Percentiles rank a stretch among this genome's conserved stretches.
These are phyloP conservation scores for Tychaedon coryphoeus DNA, from an alignment of 2,113 vertebrate species.

Conservation along the genomic window DNA sequence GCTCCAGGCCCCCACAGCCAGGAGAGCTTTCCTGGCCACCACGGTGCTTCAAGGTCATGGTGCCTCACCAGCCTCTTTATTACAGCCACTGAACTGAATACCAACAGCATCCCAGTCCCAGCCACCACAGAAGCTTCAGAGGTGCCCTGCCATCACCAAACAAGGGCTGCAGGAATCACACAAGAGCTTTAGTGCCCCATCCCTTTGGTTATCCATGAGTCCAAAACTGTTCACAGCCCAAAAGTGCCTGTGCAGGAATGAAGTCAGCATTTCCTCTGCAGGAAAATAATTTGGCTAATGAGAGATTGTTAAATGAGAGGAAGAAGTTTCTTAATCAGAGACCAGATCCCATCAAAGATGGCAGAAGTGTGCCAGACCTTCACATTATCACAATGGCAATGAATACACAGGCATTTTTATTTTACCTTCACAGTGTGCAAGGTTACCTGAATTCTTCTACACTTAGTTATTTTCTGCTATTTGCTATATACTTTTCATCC, in stretches of 20 bases:
- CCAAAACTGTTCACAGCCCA: neutral
- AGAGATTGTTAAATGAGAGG: neutral
- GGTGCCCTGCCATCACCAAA: neutral
- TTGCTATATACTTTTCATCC: neutral
- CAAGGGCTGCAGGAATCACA: neutral
- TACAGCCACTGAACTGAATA: neutral
- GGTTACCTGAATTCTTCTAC: neutral
- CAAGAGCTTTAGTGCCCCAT: neutral
- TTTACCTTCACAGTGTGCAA: neutral
- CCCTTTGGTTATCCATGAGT: neutral
- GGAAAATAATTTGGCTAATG: neutral
- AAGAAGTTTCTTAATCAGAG: neutral
- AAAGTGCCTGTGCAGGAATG: neutral
- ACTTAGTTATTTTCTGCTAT: neutral
- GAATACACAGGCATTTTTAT: neutral
- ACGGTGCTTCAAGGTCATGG: neutral
- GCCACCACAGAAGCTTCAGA: neutral
- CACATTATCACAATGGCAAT: neutral
- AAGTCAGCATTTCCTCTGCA: neutral
- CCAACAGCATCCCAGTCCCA: neutral
- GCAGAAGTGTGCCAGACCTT: neutral
- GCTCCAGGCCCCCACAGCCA: neutral
- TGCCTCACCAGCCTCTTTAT: neutral
- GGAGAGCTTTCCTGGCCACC: neutral
- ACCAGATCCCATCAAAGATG: neutral